These are phyloP conservation scores for human DNA, from an alignment of 2,113 vertebrate genomes.

Conservation along the genomic window DNA sequence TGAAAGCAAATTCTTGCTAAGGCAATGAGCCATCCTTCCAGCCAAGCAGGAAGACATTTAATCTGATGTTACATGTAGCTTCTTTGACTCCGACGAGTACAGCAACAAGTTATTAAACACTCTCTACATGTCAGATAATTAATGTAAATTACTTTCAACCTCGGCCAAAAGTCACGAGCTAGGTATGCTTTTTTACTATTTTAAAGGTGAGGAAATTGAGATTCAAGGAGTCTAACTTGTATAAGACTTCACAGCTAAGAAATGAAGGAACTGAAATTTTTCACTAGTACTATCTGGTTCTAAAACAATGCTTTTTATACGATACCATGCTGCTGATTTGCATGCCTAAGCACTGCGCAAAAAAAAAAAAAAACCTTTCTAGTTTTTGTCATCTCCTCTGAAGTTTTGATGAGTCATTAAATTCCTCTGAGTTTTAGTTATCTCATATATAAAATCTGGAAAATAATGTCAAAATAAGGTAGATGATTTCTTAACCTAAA, in stretches of 20 bases:
- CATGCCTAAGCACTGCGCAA: background rate
- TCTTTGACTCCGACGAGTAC: background rate
- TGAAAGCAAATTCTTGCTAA: conserved; percentile 4
- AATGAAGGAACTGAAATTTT: background rate
- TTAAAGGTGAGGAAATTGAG: background rate
- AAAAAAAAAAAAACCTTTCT: background rate
- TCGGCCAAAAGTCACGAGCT: background rate
- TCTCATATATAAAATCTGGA: background rate
- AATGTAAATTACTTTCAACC: background rate
- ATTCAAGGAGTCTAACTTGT: background rate
- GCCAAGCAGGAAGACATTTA: background rate
- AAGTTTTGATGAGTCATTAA: background rate
- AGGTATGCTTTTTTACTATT: background rate
- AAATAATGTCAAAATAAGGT: background rate
- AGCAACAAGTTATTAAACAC: background rate
- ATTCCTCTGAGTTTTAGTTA: background rate
- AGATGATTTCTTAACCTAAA: background rate
- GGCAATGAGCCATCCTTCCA: background rate
- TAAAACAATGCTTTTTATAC: background rate
- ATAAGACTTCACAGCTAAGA: background rate
- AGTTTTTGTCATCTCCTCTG: background rate
- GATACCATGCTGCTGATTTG: background rate
- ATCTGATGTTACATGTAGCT: background rate
- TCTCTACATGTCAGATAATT: background rate
- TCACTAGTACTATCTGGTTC: background rate